Evolutionary conservation across 2,888 invertebrate genomes (phyloP).

Genomic region (Andrena bicolor): DNA sequence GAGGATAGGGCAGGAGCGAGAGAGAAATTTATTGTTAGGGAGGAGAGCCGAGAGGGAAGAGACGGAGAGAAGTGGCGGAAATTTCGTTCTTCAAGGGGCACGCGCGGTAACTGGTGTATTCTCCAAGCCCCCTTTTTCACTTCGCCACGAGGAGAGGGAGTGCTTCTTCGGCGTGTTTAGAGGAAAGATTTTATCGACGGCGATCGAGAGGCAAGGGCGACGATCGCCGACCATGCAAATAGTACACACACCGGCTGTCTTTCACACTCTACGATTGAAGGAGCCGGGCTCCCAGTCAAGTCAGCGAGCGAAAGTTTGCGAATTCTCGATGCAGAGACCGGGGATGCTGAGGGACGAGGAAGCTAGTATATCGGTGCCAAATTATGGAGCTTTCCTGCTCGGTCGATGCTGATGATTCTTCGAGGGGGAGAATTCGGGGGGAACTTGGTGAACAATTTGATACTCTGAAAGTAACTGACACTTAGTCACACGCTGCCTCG

Average conservation of each 20-base stretch:
- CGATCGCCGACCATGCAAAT: conserved; percentile 75
- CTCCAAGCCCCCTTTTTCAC: not conserved
- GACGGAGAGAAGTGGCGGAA: not conserved
- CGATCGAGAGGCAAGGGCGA: conserved; percentile 70
- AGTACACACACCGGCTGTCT: conserved; percentile 82
- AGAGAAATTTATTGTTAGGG: conserved; percentile 11
- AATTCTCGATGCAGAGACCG: not conserved
- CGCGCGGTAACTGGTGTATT: not conserved
- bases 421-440: not conserved
- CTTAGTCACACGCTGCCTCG: too few relatives aligned
- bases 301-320: not conserved
- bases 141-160: not conserved
- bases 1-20: not conserved
- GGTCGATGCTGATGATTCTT: not conserved
- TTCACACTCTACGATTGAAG: conserved; percentile 80
- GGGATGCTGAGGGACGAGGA: not conserved
- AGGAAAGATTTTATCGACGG: conserved; percentile 24
- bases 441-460: not conserved
- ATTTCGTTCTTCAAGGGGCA: conserved; percentile 9
- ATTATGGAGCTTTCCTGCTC: not conserved
- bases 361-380: conserved; percentile 42
- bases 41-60: not conserved
- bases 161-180: conserved; percentile 26
- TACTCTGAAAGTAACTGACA: not conserved
- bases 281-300: conserved; percentile 76